phyloP scores from a whole-genome alignment of 2,113 vertebrate genomes.

The Gopherus evgoodei region DNA sequence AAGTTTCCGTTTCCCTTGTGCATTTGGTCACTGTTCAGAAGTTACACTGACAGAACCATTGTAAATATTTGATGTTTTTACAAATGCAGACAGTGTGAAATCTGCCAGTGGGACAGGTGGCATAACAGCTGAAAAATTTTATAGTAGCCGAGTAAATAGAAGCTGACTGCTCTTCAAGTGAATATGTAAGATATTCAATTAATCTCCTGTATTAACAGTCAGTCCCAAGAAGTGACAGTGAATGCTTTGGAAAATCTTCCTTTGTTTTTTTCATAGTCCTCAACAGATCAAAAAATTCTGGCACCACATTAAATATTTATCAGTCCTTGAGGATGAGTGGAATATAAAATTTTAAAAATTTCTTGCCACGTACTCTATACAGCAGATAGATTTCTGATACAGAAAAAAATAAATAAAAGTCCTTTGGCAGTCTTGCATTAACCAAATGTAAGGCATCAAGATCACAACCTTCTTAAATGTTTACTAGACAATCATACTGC shows the following conservation, averaged over 20 bases:
- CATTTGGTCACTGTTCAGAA: not conserved
- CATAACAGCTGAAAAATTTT: not conserved
- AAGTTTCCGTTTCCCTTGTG: not conserved
- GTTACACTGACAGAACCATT: not conserved
- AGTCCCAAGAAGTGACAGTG: not conserved
- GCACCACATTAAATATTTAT: not conserved
- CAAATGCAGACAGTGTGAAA: not conserved
- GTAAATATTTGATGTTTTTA: not conserved
- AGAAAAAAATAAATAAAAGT: not conserved
- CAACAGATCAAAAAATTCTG: not conserved
- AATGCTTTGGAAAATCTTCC: not conserved
- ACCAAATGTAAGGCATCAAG: not conserved
- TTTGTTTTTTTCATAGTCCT: not conserved
- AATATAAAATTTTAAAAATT: not conserved
- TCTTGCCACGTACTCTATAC: not conserved
- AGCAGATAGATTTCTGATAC: not conserved
- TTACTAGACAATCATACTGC: conserved; percentile 22
- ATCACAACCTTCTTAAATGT: not conserved
- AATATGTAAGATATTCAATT: not conserved
- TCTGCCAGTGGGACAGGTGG: not conserved
- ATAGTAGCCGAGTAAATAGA: not conserved
- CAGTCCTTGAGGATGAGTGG: not conserved
- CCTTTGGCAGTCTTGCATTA: not conserved
- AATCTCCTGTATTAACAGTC: not conserved
- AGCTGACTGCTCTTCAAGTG: not conserved